Conservation (phyloP, 2,797 vertebrate species). For the Serranus cabrilla region DNA sequence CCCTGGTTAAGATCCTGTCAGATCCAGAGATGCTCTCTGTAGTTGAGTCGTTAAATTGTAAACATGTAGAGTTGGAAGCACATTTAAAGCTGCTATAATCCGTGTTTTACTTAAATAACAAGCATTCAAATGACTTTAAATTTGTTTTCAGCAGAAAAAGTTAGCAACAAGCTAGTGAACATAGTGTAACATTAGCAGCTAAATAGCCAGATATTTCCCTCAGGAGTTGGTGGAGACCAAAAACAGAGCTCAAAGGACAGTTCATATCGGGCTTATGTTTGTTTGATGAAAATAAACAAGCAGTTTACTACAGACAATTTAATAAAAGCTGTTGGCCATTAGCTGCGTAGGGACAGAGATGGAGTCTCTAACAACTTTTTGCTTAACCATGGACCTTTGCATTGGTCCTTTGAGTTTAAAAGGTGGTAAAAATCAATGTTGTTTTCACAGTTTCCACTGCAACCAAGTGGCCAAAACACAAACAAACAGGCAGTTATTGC, state of each 20-base stretch:
- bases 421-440: neutral
- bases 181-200: too few relatives aligned
- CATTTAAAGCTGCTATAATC: conserved; percentile 7
- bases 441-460: neutral
- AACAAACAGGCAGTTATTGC: neutral
- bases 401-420: too few relatives aligned
- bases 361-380: too few relatives aligned
- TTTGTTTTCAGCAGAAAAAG: neutral
- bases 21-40: neutral
- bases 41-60: too few relatives aligned
- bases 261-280: neutral
- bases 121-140: neutral
- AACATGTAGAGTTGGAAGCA: neutral
- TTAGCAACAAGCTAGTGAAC: neutral
- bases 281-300: neutral
- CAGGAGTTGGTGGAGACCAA: too few relatives aligned
- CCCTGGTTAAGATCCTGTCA: neutral
- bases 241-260: too few relatives aligned
- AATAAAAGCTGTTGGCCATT: too few relatives aligned
- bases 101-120: neutral
- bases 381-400: too few relatives aligned
- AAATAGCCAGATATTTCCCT: too few relatives aligned
- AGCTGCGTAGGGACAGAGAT: too few relatives aligned
- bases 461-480: neutral
- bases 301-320: too few relatives aligned